Evolutionary conservation across 2,797 vertebrate genomes (phyloP).

Genomic region (Scyliorhinus canicula): DNA sequence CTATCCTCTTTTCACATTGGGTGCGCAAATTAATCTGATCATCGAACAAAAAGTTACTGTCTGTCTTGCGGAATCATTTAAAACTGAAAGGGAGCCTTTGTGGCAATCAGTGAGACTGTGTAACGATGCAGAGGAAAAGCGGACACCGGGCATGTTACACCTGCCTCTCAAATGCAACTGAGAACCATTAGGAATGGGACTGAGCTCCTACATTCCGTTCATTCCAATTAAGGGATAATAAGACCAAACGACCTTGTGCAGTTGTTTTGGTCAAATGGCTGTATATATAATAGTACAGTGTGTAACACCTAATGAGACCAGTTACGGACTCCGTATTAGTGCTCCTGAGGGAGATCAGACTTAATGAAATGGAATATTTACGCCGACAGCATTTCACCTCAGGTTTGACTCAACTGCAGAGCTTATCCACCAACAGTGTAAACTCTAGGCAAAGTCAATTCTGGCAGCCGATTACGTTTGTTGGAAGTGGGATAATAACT

Average conservation of each 20-base stretch:
- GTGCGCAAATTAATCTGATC: neutral
- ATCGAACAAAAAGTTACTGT: neutral
- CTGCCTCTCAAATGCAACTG: neutral
- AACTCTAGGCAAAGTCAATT: neutral
- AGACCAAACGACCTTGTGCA: neutral
- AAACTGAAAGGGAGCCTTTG: neutral
- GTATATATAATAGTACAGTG: slow-evolving; percentile 13
- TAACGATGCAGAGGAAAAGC: neutral
- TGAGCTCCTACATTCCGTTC: neutral
- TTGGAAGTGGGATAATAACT: neutral
- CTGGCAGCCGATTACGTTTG: neutral
- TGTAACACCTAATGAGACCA: neutral
- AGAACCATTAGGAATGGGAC: neutral
- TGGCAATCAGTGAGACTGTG: neutral
- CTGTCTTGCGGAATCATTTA: neutral
- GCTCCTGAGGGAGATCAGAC: slow-evolving; percentile 10
- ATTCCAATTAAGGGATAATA: neutral
- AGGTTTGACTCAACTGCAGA: neutral
- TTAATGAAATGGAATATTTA: slow-evolving; percentile 32
- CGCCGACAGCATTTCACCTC: neutral
- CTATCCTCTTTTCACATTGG: neutral
- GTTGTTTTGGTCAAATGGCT: neutral
- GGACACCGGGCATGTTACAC: neutral
- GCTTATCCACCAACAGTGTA: neutral
- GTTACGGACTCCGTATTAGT: neutral